phyloP scores from a whole-genome alignment of 2,888 invertebrate species.

The Melinaea menophilus region DNA sequence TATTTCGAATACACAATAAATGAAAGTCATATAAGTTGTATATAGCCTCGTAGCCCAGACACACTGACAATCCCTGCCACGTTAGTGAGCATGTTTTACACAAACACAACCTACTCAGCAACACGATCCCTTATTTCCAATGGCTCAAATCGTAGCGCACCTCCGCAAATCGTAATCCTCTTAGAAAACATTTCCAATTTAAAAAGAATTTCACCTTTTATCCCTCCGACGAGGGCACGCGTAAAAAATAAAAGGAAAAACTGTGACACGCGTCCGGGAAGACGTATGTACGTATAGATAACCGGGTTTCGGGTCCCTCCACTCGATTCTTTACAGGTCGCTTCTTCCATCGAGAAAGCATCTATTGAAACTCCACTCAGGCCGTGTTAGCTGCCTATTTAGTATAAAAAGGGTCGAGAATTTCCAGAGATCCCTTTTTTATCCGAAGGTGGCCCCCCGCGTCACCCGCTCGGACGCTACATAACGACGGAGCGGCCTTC shows the following conservation, averaged over 20 bases:
- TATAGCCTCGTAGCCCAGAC: constrained; percentile 1
- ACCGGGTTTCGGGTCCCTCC: constrained; percentile 59
- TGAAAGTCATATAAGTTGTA: neutral
- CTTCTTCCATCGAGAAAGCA: constrained; percentile 75
- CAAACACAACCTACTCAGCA: constrained; percentile 52
- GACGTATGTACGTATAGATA: constrained; percentile 48
- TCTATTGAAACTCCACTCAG: constrained; percentile 79
- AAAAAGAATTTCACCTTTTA: constrained; percentile 76
- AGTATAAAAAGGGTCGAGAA: constrained; percentile 78
- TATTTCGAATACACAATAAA: neutral
- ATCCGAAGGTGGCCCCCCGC: constrained; percentile 55
- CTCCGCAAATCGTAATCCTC: constrained; percentile 77
- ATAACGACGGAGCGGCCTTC: constrained; percentile 22
- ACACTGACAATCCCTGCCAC: constrained; percentile 9
- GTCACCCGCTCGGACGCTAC: constrained; percentile 23
- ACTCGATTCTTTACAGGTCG: constrained; percentile 75
- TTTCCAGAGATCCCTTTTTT: constrained; percentile 73
- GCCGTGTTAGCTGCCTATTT: constrained; percentile 78
- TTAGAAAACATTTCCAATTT: constrained; percentile 79
- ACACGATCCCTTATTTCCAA: constrained; percentile 63
- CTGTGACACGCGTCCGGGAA: constrained; percentile 57
- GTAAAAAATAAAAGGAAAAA: constrained; percentile 76
- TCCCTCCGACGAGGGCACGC: constrained; percentile 72
- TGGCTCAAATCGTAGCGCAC: constrained; percentile 59
- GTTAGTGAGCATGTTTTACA: constrained; percentile 50